Conservation (phyloP, 1,140 invertebrate species). For the Aphelenchoides besseyi region DNA sequence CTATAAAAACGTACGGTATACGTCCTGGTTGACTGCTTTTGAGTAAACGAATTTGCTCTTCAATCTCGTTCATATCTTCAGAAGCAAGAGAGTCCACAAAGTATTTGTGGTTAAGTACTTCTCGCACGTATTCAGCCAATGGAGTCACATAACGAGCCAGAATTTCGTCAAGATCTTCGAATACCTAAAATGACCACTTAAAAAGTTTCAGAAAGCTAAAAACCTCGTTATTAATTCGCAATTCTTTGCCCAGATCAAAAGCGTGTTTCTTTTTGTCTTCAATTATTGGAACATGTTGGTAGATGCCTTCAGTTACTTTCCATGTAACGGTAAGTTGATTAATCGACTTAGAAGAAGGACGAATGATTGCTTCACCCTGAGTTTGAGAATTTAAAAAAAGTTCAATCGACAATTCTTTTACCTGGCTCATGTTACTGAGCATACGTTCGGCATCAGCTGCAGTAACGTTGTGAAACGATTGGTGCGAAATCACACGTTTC, state of each 20-base stretch:
- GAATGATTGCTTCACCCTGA: slow-evolving; percentile 89
- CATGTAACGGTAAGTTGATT: slow-evolving; percentile 95
- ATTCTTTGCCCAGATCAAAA: slow-evolving; percentile 82
- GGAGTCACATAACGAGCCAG: slow-evolving; percentile 90
- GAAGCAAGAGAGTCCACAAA: slow-evolving; percentile 65
- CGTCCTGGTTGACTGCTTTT: slow-evolving; percentile 79
- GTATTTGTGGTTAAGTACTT: slow-evolving; percentile 86
- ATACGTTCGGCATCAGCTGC: slow-evolving; percentile 86
- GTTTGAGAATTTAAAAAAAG: not conserved
- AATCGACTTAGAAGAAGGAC: slow-evolving; percentile 80
- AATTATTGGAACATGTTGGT: slow-evolving; percentile 88
- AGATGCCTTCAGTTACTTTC: slow-evolving; percentile 90
- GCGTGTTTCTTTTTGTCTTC: slow-evolving; percentile 92
- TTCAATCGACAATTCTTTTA: slow-evolving; percentile 11
- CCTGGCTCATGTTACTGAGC: slow-evolving; percentile 77
- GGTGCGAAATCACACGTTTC: slow-evolving; percentile 94
- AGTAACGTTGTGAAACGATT: slow-evolving; percentile 91
- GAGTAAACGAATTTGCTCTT: slow-evolving; percentile 80
- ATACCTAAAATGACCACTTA: slow-evolving; percentile 69
- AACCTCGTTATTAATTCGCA: slow-evolving; percentile 73
- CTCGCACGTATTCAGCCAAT: slow-evolving; percentile 85
- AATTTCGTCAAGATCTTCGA: slow-evolving; percentile 98
- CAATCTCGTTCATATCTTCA: slow-evolving; percentile 73
- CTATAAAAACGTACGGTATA: slow-evolving; percentile 85
- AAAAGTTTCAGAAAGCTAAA: not conserved